Conservation (phyloP, 1,140 invertebrate genomes). For the Meloidogyne chitwoodi region DNA sequence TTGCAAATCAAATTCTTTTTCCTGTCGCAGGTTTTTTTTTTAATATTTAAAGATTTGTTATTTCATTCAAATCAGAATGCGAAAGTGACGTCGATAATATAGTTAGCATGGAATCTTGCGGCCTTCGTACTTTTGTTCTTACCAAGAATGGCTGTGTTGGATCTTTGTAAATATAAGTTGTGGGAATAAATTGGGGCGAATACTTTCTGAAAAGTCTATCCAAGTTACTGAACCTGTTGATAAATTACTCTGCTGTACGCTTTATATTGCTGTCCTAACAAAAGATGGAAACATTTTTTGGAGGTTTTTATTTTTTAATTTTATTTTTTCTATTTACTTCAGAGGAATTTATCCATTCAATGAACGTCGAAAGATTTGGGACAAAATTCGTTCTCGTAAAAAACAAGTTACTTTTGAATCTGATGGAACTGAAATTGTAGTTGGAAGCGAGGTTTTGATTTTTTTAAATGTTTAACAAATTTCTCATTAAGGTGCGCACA, state of each 20-base stretch:
- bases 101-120: not conserved
- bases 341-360: constrained; percentile 90
- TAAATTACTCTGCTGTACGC: constrained; percentile 81
- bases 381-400: constrained; percentile 86
- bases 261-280: constrained; percentile 82
- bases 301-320: constrained; percentile 85
- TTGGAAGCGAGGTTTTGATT: constrained; percentile 63
- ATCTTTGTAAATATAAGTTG: constrained; percentile 42
- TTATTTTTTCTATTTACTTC: constrained; percentile 50
- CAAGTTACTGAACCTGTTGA: constrained; percentile 70
- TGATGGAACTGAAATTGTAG: constrained; percentile 61
- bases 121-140: not conserved
- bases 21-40: not conserved
- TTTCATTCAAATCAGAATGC: not conserved
- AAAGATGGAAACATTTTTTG: constrained; percentile 89
- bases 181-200: constrained; percentile 66
- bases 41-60: not conserved
- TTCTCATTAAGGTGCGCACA: constrained; percentile 75
- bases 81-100: not conserved
- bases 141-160: constrained; percentile 19
- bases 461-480: too few relatives aligned
- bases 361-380: constrained; percentile 88
- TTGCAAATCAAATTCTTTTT: not conserved
- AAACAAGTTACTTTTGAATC: constrained; percentile 68
- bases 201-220: constrained; percentile 76